These are phyloP conservation scores for Xenentodon cancila DNA, from an alignment of 2,797 vertebrate species.

Conservation along the genomic window DNA sequence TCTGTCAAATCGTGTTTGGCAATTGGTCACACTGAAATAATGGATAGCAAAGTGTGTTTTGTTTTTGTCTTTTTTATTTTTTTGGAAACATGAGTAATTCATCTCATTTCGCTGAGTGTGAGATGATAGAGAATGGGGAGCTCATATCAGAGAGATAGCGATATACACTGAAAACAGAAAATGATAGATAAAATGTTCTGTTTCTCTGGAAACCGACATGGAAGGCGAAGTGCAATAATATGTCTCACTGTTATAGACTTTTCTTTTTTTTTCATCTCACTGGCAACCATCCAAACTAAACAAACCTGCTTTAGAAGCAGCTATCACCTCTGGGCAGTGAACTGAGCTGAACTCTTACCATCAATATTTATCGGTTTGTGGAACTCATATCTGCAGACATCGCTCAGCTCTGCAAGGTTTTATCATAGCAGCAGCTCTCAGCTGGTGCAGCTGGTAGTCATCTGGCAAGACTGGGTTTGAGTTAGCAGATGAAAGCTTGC, in stretches of 20 bases:
- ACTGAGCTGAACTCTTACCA: constrained; percentile 45
- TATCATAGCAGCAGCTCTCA: constrained; percentile 49
- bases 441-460: constrained; percentile 46
- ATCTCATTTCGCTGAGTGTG: constrained; percentile 14
- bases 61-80: not conserved
- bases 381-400: constrained; percentile 41
- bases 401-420: constrained; percentile 36
- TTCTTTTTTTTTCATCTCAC: no score
- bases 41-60: no score
- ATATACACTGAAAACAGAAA: not conserved
- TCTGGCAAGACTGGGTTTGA: constrained; percentile 38
- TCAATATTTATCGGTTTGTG: constrained; percentile 56
- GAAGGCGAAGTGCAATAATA: constrained; percentile 9
- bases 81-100: constrained; percentile 24
- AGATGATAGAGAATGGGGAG: constrained; percentile 15
- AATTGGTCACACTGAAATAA: no score
- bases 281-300: no score
- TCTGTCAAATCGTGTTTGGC: constrained; percentile 35
- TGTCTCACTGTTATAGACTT: no score
- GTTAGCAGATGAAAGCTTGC: constrained; percentile 53
- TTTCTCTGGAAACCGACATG: constrained; percentile 12
- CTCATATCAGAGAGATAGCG: constrained; percentile 7
- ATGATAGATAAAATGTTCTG: constrained; percentile 8
- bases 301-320: constrained; percentile 10
- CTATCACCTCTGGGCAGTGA: constrained; percentile 28